Percentiles rank a stretch among this genome's conserved stretches.
These are phyloP conservation scores for Helostoma temminkii DNA, from an alignment of 2,797 vertebrate genomes.

Conservation along the genomic window DNA sequence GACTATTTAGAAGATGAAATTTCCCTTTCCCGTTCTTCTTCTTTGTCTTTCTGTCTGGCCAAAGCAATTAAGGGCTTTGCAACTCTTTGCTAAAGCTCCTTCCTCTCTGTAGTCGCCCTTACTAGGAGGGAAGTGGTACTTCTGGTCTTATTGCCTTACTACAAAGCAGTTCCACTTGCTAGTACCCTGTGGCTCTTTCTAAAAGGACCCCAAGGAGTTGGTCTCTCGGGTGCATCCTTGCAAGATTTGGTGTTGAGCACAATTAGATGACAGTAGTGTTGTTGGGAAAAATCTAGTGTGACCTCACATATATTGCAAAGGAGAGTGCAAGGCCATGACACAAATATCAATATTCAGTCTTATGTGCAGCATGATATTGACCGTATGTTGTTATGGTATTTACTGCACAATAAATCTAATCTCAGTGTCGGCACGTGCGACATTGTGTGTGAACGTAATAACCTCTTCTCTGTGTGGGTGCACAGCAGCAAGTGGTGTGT, in stretches of 20 bases:
- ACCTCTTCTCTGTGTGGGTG: no score
- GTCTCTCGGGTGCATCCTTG: constrained; percentile 11
- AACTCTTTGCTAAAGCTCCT: constrained; percentile 31
- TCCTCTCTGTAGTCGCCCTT: constrained; percentile 1
- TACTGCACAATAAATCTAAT: no score
- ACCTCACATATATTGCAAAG: constrained; percentile 7
- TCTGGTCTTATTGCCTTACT: neutral
- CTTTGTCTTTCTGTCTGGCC: constrained; percentile 26
- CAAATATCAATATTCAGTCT: constrained; percentile 16
- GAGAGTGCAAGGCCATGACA: neutral
- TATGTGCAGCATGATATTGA: no score
- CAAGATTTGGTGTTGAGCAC: constrained; percentile 10
- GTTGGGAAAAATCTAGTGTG: neutral
- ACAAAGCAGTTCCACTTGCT: constrained; percentile 10
- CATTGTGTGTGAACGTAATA: no score
- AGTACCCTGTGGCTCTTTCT: constrained; percentile 8
- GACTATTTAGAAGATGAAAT: no score
- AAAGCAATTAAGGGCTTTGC: constrained; percentile 44
- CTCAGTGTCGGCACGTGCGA: no score
- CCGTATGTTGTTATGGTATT: no score
- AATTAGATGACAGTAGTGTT: constrained; percentile 30
- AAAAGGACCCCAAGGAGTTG: constrained; percentile 9
- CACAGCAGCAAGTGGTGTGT: no score
- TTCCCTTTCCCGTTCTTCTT: neutral
- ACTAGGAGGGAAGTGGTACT: neutral